Base-by-base conservation (phyloP, 2,113 vertebrate species). In the Anguilla rostrata region DNA sequence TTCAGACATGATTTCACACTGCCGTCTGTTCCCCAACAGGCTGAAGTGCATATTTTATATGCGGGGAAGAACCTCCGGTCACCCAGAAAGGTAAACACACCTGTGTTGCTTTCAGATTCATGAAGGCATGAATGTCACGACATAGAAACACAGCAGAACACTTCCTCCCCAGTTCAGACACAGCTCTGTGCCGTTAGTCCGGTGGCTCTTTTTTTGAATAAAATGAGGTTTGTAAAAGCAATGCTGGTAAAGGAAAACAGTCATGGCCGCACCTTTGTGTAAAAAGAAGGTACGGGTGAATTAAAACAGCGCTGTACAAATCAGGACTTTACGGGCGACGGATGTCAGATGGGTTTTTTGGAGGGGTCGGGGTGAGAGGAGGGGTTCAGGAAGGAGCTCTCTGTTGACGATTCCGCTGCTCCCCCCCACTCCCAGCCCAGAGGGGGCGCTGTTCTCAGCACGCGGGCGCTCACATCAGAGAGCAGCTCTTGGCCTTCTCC, bases 401-500 rank as follows among this genome's bases (percentile, higher is more conserved):
- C 78, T 20, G n/a, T 85, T 49, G 29, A n/a, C 18, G 16, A 78
- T 78, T 78, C 16, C 43, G 29, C 39, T 3, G 39, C 18, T 20
- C 20, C 60, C n/a, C 22, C 63, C 40, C 14, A 16, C 60, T 41
- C 60, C 18, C 83, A 57, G 43, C 81, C 26, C 46, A 43, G 16
- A 7, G 63, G 66, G 66, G 66, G 26, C 39, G 83, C 40, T 15
- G 83, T 41, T 56, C 0, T 78, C 85, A 86, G 84, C 60, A 26
- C 22, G 0, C 60, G 20, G 60, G 18, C 20, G 90, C 92, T 98
- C 96, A 99, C 98, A 99, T 99, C 92, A 99, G 91, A 2, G 96
- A 96, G 93, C 98, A 99, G 93, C 97, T 97, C 93, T 96, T 98
- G 92, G 97, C 96, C 88, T 97, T 98, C 88, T 98, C 97, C 92